Evolutionary conservation across 2,797 vertebrate species (phyloP), one percentile per base, ranked within the genome.

Genomic region (Malurus leucopterus): DNA sequence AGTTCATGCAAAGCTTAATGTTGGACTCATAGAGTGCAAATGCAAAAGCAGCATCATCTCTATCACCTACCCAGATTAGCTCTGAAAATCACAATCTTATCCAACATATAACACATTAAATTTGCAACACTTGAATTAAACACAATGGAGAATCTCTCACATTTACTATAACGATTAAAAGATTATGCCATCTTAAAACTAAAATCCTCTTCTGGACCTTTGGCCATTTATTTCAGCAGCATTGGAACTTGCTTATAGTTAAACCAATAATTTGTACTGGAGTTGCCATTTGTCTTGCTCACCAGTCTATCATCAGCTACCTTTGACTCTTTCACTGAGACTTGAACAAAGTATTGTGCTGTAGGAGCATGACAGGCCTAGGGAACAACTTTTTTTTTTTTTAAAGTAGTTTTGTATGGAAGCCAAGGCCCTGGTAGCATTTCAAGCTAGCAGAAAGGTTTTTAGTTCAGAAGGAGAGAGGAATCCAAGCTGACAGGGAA

Each of bases 141-240:
- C 70, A 50, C 70, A 46, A 67, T 40, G 53, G 65, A 92, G 32
- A 93, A 57, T 22, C 70, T 92, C 65, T 84, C 77, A 50, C 65
- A 89, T 91, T 90, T 92, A 76, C 90, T 86, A 74, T 50, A 68
- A 84, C 36, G 63, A 86, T 61, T 15, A 41, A 83, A 89, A 50
- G 38, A 69, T 62, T 6, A 53, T 44, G 7, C 22, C 15, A 30
- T 57, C 49, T 76, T 76, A 62, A 83, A 84, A 58, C 15, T 62
- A 64, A 59, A 59, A n/a, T 82, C 24, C 10, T 71, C 11, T 67
- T 73, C 53, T 90, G 75, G 34, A 44, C 61, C 62, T 84, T 74
- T 89, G 40, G 11, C 15, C 32, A 26, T 29, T 43, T 23, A 57
- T 80, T 80, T 65, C 1, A 8, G n/a, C 54, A 61, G n/a, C 2